phyloP scores from a whole-genome alignment of 1,140 invertebrate species.

The Coptotermes formosanus region DNA sequence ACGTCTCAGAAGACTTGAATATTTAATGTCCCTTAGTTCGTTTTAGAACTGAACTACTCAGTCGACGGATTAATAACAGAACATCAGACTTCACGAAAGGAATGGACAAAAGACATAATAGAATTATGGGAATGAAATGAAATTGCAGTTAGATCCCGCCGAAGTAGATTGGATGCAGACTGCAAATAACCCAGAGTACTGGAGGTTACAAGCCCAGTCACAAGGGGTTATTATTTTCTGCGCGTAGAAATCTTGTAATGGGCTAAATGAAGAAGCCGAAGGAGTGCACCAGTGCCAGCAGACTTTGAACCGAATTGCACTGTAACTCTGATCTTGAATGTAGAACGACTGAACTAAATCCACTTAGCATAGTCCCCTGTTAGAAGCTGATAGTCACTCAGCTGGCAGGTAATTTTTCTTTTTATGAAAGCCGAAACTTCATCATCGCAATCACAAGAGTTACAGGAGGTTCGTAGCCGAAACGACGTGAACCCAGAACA shows the following conservation, averaged over 20 bases:
- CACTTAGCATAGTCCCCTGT: not conserved
- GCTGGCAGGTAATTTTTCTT: not conserved
- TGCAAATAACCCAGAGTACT: not conserved
- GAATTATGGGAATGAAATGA: not conserved
- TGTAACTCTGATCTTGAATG: not conserved
- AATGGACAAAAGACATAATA: conserved; percentile 2
- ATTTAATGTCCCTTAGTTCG: not conserved
- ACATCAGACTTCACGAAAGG: not conserved
- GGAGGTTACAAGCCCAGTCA: not conserved
- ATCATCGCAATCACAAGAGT: not conserved
- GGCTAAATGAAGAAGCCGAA: not conserved
- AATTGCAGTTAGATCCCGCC: not conserved
- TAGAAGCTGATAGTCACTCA: too few species aligned
- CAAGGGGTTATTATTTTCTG: not conserved
- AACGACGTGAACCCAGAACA: too few species aligned
- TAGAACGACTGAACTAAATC: not conserved
- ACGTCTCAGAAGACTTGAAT: too few species aligned
- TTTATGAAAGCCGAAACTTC: not conserved
- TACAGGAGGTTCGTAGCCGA: too few species aligned
- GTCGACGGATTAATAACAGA: conserved; percentile 3
- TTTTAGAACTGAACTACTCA: not conserved
- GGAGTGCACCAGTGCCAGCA: not conserved
- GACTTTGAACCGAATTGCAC: not conserved
- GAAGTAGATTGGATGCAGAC: not conserved
- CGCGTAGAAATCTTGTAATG: not conserved